Conservation (phyloP, 2,797 vertebrate genomes). For the Siniperca undulata region DNA sequence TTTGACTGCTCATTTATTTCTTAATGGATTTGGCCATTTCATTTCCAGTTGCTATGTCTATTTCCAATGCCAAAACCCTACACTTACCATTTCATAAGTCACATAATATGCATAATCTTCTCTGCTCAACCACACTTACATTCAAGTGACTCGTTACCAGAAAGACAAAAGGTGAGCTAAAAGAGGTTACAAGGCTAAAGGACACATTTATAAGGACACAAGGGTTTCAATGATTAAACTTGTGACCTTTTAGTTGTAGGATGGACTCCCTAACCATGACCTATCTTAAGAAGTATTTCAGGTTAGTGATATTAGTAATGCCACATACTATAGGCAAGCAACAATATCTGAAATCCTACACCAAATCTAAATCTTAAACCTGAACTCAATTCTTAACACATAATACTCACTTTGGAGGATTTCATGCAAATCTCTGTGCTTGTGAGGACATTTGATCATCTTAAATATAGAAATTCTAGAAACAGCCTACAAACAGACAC, state of each 20-base stretch:
- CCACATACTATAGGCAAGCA: neutral
- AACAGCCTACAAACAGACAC: neutral
- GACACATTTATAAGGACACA: neutral
- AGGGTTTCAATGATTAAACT: neutral
- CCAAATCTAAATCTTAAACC: neutral
- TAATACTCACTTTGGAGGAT: neutral
- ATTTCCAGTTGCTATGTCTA: slow-evolving; percentile 11
- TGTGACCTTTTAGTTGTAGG: neutral
- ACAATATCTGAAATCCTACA: neutral
- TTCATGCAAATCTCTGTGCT: neutral
- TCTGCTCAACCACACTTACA: slow-evolving; percentile 1
- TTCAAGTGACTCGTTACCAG: slow-evolving; percentile 28
- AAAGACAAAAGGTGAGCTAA: neutral
- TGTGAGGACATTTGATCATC: neutral
- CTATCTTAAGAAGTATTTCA: slow-evolving; percentile 10
- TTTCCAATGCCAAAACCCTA: slow-evolving; percentile 3
- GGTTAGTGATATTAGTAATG: neutral
- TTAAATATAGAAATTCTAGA: neutral
- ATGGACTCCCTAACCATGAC: neutral
- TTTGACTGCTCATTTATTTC: slow-evolving; percentile 43
- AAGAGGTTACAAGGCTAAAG: neutral
- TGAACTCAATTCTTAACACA: neutral
- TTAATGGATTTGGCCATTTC: slow-evolving; percentile 2
- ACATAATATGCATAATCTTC: neutral
- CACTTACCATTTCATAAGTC: slow-evolving; percentile 1